These are phyloP conservation scores for Vireo altiloquus DNA, from an alignment of 2,113 vertebrate species.

Conservation along the genomic window DNA sequence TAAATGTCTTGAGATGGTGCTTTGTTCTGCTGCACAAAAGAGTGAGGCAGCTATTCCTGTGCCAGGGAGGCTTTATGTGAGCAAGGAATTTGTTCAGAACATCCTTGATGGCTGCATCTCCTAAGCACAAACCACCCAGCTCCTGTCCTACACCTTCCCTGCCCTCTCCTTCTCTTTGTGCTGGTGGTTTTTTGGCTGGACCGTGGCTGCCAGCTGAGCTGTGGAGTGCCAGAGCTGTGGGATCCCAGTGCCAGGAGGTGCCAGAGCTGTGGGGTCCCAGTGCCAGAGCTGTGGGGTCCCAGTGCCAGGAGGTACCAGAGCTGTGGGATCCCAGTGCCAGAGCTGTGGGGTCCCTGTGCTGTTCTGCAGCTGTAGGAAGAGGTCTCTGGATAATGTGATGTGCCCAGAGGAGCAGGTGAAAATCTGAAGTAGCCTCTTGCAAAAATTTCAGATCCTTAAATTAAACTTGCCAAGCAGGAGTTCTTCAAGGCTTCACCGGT, in stretches of 20 bases:
- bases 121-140: background rate
- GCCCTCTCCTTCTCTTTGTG: accelerated
- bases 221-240: background rate
- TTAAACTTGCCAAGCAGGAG: background rate
- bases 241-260: background rate
- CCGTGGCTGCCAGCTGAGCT: accelerated
- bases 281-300: background rate
- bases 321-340: background rate
- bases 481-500: background rate
- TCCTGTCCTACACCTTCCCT: accelerated
- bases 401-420: background rate
- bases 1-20: background rate
- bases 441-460: background rate
- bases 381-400: background rate
- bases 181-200: background rate
- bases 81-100: background rate
- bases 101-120: background rate
- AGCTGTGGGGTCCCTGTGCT: background rate
- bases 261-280: background rate
- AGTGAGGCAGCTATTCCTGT: background rate
- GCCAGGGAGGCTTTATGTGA: background rate
- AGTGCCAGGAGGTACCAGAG: no score
- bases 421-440: background rate
- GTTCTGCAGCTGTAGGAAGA: background rate
- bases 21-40: slow-evolving; percentile 9